Conservation (phyloP, 1,140 invertebrate genomes). For the Acarapis woodi region DNA sequence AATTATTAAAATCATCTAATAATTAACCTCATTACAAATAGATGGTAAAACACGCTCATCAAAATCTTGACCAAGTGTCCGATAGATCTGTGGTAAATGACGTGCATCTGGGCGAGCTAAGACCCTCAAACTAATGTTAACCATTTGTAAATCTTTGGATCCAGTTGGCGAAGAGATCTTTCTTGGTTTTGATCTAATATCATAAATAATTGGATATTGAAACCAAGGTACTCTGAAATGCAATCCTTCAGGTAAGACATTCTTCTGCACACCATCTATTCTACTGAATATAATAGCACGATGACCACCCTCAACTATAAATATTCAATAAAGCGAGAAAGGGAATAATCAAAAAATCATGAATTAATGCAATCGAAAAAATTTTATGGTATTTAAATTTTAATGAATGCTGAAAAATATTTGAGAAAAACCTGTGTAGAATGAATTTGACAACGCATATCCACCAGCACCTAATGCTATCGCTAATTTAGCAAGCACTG, state of each 20-base stretch:
- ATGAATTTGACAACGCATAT: too few species aligned
- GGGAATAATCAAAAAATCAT: too few species aligned
- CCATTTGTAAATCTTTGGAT: slow-evolving; percentile 98
- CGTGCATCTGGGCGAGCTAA: slow-evolving; percentile 73
- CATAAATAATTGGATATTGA: slow-evolving; percentile 86
- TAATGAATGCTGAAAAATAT: too few species aligned
- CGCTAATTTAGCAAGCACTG: too few species aligned
- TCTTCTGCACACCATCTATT: slow-evolving; percentile 69
- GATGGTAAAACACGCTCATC: slow-evolving; percentile 95
- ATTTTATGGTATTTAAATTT: too few species aligned
- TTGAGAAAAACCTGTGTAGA: too few species aligned
- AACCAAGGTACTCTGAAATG: slow-evolving; percentile 97
- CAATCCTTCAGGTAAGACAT: slow-evolving; percentile 85
- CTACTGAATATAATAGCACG: slow-evolving; percentile 93
- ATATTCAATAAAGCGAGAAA: neutral
- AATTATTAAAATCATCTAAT: neutral
- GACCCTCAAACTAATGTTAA: slow-evolving; percentile 93
- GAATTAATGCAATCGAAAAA: too few species aligned
- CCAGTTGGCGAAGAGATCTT: slow-evolving; percentile 91
- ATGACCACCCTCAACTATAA: slow-evolving; percentile 3
- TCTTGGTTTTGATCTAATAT: slow-evolving; percentile 77
- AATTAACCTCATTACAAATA: slow-evolving; percentile 18
- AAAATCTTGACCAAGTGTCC: slow-evolving; percentile 84
- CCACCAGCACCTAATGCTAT: too few species aligned
- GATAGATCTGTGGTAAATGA: slow-evolving; percentile 64